Evolutionary conservation across 2,113 vertebrate species (phyloP).

Genomic region (Hemiscyllium ocellatum): DNA sequence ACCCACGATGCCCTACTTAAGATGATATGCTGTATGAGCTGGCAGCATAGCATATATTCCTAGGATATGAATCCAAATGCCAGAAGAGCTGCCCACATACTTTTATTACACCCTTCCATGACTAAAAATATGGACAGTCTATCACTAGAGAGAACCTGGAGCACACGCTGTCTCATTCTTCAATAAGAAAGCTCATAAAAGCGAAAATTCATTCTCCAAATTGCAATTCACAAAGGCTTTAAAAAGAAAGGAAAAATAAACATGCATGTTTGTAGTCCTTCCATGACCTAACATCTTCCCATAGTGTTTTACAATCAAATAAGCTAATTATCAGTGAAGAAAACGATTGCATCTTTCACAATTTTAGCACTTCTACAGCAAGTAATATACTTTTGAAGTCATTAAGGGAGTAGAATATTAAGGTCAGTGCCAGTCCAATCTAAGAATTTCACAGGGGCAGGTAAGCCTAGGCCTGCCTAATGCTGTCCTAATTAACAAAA

Average conservation of each 20-base stretch:
- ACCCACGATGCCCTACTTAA: too few species aligned
- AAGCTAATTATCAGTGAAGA: background rate
- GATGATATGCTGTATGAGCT: too few species aligned
- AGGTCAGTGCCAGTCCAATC: background rate
- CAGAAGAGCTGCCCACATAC: background rate
- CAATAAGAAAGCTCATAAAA: background rate
- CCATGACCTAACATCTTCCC: too few species aligned
- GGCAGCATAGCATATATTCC: too few species aligned
- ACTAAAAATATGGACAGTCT: background rate
- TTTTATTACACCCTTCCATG: background rate
- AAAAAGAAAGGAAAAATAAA: background rate
- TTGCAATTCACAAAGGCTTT: background rate
- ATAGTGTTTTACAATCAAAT: too few species aligned
- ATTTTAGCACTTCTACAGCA: background rate
- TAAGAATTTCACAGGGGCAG: background rate
- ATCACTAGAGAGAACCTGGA: background rate
- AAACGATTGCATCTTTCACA: too few species aligned
- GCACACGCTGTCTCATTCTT: background rate
- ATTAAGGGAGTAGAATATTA: background rate
- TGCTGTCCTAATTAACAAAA: background rate
- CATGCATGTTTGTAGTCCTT: background rate
- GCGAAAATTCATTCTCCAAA: background rate
- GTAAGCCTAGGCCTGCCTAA: background rate
- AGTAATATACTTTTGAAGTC: background rate
- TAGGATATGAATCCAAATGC: too few species aligned